Conservation (phyloP, 2,888 invertebrate genomes). For the Philopedon plagiatum region DNA sequence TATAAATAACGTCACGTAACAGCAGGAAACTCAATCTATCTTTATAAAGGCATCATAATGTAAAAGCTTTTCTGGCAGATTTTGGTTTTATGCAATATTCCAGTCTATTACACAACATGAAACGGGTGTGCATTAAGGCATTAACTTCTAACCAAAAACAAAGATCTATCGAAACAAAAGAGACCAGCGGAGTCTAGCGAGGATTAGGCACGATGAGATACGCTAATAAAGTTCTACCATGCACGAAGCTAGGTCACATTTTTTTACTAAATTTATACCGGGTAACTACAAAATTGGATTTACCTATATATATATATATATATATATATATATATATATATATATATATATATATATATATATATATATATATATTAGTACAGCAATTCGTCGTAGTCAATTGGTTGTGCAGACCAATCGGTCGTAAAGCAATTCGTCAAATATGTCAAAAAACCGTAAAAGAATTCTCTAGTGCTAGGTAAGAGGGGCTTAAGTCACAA, state of each 20-base stretch:
- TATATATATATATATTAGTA: too few relatives aligned
- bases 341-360: too few relatives aligned
- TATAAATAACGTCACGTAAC: constrained; percentile 26
- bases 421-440: too few relatives aligned
- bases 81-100: constrained; percentile 32
- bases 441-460: too few relatives aligned
- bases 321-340: too few relatives aligned
- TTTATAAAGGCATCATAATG: constrained; percentile 36
- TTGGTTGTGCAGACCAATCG: too few relatives aligned
- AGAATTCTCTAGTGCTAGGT: too few relatives aligned
- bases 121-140: constrained; percentile 3
- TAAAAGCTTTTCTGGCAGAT: constrained; percentile 36
- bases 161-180: constrained; percentile 14
- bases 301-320: too few relatives aligned
- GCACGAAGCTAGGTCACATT: neutral
- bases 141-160: constrained; percentile 25
- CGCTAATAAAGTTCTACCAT: constrained; percentile 12
- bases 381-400: too few relatives aligned
- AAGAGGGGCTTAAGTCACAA: too few relatives aligned
- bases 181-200: neutral
- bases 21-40: constrained; percentile 40
- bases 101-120: constrained; percentile 26
- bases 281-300: too few relatives aligned
- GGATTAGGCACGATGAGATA: constrained; percentile 10
- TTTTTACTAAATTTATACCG: neutral